Evolutionary conservation across 2,888 invertebrate genomes (phyloP).

Genomic region (Drosophila glabriapex): DNA sequence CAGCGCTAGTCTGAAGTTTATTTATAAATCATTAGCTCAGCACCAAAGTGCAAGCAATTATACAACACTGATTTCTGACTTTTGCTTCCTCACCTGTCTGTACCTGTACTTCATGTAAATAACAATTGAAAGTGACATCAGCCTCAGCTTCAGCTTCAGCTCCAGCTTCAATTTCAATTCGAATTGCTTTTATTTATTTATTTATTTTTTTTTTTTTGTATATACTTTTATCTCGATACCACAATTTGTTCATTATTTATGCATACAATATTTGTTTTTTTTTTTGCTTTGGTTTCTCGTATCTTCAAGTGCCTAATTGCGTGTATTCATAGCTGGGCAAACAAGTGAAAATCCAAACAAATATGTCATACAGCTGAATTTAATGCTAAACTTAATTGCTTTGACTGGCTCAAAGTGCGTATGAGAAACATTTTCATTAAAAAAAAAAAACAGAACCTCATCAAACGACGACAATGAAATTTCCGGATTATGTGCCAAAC

Average conservation of each 20-base stretch:
- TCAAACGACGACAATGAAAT: slow-evolving; percentile 73
- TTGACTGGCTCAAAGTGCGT: slow-evolving; percentile 61
- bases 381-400: slow-evolving; percentile 62
- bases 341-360: slow-evolving; percentile 46
- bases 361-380: slow-evolving; percentile 67
- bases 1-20: slow-evolving; percentile 44
- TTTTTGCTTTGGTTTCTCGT: slow-evolving; percentile 22
- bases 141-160: slow-evolving; percentile 20
- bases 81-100: background rate
- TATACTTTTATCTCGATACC: slow-evolving; percentile 24
- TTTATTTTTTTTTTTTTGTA: slow-evolving; percentile 8
- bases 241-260: slow-evolving; percentile 40
- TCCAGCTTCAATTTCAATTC: slow-evolving; percentile 17
- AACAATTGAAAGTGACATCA: slow-evolving; percentile 72
- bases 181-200: slow-evolving; percentile 8
- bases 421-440: slow-evolving; percentile 61
- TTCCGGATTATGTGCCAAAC: slow-evolving; percentile 84
- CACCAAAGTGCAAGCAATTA: slow-evolving; percentile 41
- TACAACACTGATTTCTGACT: slow-evolving; percentile 4
- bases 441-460: slow-evolving; percentile 36
- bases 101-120: slow-evolving; percentile 18
- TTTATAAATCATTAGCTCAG: slow-evolving; percentile 71
- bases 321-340: slow-evolving; percentile 53
- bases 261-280: slow-evolving; percentile 4
- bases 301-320: slow-evolving; percentile 53